A percentile compares a stretch with the other conserved stretches of the same genome.
Conservation (phyloP, 2,113 vertebrate genomes). For the Nematolebias whitei region DNA sequence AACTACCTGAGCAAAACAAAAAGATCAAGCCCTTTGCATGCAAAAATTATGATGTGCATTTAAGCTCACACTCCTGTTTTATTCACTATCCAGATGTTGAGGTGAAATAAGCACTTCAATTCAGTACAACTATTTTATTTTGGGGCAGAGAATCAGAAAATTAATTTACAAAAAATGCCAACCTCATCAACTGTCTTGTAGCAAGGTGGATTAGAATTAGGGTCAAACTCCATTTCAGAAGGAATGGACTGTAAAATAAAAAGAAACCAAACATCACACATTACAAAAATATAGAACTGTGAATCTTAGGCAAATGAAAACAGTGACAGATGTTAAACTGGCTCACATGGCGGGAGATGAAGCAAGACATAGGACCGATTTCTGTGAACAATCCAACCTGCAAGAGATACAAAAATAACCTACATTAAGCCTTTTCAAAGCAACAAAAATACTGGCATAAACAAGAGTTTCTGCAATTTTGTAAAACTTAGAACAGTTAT, state of each 20-base stretch:
- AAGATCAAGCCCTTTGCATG: not conserved
- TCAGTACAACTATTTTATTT: not conserved
- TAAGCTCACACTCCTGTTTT: not conserved
- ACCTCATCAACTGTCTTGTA: constrained; percentile 94
- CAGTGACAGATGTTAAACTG: constrained; percentile 3
- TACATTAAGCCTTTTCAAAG: too few relatives aligned
- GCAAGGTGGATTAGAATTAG: constrained; percentile 92
- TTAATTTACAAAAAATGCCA: constrained; percentile 24
- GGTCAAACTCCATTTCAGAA: constrained; percentile 94
- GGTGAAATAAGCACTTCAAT: not conserved
- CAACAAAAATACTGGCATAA: too few relatives aligned
- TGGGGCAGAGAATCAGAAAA: not conserved
- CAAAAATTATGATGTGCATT: not conserved
- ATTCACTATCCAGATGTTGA: not conserved
- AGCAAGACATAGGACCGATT: constrained; percentile 96
- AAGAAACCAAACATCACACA: not conserved
- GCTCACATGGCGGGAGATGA: constrained; percentile 93
- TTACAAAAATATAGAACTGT: not conserved
- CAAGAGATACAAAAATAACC: not conserved
- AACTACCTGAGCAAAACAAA: not conserved
- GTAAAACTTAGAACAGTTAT: not conserved
- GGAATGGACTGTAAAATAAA: constrained; percentile 87
- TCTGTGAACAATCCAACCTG: constrained; percentile 94
- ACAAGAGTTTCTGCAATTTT: too few relatives aligned
- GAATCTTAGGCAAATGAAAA: not conserved